These are phyloP conservation scores for Tor tambroides DNA, from an alignment of 2,113 vertebrate genomes.

Conservation along the genomic window DNA sequence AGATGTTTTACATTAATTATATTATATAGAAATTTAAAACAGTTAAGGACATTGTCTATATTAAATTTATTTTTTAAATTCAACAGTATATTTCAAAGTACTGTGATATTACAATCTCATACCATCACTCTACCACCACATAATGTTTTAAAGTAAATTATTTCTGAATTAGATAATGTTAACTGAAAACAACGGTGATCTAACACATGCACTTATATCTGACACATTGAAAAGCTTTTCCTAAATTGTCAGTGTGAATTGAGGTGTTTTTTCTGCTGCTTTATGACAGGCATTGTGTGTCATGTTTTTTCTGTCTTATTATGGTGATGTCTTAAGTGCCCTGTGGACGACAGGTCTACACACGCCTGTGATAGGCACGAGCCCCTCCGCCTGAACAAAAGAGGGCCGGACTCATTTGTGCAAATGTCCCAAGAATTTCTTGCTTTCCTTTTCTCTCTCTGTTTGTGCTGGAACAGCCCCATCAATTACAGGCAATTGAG, in stretches of 20 bases:
- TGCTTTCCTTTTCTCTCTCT: slow-evolving; percentile 41
- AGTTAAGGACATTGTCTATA: not conserved
- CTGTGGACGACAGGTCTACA: slow-evolving; percentile 5
- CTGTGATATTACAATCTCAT: not conserved
- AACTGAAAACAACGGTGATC: not conserved
- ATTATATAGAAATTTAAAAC: not conserved
- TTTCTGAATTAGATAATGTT: not conserved
- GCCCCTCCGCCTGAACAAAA: slow-evolving; percentile 16
- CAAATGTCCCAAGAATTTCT: slow-evolving; percentile 34
- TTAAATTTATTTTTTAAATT: not conserved
- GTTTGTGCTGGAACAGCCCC: slow-evolving; percentile 33
- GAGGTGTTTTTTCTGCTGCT: not conserved
- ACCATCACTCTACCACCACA: not conserved
- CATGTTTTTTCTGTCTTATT: not conserved
- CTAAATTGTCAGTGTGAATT: not conserved
- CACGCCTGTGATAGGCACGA: slow-evolving; percentile 16
- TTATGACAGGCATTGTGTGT: not conserved
- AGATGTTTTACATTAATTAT: not conserved
- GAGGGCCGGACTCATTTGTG: slow-evolving; percentile 39
- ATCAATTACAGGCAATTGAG: slow-evolving; percentile 46
- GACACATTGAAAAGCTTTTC: not conserved
- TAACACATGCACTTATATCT: not conserved
- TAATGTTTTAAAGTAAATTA: not conserved
- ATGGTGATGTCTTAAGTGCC: not conserved
- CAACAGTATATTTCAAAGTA: slow-evolving; percentile 1